A percentile compares a stretch with the other conserved stretches of the same genome.
Conservation (phyloP, 2,797 vertebrate genomes). For the Varecia variegata region DNA sequence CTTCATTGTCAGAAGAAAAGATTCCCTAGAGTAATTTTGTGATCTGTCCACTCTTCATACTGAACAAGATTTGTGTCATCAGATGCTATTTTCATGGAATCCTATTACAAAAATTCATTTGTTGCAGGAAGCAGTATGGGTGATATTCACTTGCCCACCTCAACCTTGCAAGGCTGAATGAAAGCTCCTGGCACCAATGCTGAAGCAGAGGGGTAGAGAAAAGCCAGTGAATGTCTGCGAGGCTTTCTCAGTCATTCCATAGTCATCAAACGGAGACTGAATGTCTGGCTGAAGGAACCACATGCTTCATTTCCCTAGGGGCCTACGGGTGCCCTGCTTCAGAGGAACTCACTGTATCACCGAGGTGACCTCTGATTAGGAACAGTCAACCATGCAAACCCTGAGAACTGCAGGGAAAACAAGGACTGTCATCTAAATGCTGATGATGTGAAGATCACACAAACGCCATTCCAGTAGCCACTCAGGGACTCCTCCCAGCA, state of each 20-base stretch:
- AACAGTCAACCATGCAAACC: conserved; percentile 18
- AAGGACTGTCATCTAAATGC: not conserved
- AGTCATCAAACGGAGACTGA: conserved; percentile 5
- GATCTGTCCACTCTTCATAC: not conserved
- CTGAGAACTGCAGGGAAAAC: not conserved
- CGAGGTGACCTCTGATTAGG: not conserved
- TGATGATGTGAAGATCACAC: not conserved
- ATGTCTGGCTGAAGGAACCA: not conserved
- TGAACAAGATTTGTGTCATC: not conserved
- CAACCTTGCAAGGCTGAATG: not conserved
- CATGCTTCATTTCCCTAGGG: not conserved
- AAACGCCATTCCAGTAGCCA: not conserved
- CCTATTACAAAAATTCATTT: not conserved
- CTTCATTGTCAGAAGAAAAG: not conserved
- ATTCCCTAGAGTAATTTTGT: not conserved
- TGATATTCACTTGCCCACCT: not conserved
- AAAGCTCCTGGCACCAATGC: not conserved
- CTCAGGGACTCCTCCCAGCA: not conserved
- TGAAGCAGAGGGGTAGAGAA: not conserved
- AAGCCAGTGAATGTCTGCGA: not conserved
- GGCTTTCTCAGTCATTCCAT: not conserved
- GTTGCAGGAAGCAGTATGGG: not conserved
- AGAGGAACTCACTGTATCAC: not conserved
- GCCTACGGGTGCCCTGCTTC: not conserved
- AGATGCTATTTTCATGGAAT: not conserved